Evolutionary conservation across 2,888 invertebrate species (phyloP), one percentile per base, ranked within the genome.

Genomic region (Pycnomerus fuliginosus): DNA sequence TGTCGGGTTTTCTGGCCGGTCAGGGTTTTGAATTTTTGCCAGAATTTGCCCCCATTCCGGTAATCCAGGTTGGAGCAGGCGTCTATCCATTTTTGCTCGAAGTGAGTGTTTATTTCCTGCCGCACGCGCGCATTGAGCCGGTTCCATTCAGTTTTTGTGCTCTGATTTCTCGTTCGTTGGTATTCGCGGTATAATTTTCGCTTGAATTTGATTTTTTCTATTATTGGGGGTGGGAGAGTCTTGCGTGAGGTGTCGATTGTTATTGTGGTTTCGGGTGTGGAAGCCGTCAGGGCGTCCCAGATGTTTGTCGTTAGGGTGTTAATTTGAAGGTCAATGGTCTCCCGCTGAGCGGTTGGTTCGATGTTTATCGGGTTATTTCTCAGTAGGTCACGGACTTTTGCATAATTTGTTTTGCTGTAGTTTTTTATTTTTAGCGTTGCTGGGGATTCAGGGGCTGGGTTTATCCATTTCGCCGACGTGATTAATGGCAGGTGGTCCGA

Each of bases 401-500:
- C 8, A 4, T 10, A 27, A 10, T 27, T 27, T 4, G 27, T 10
- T n/a, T n/a, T n/a, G n/a, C n/a, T n/a, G n/a, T n/a, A n/a, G n/a
- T n/a, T n/a, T n/a, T n/a, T n/a, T n/a, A n/a, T n/a, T n/a, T n/a
- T n/a, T n/a, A n/a, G n/a, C n/a, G n/a, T n/a, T n/a, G n/a, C n/a
- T n/a, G n/a, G n/a, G n/a, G n/a, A n/a, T n/a, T n/a, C n/a, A 4
- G 8, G 7, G 7, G 7, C 8, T 4, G 8, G 7, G 11, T 4
- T 4, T 4, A 7, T 4, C 4, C 4, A 4, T 4, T 4, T 4
- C 3, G 11, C 5, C 8, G 5, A 7, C 20, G 11, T 4, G 11
- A n/a, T n/a, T n/a, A 27, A 10, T 4, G 27, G 27, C 11, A 10
- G 27, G 11, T 27, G 27, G 27, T 27, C 27, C 10, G 27, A 27